Base-by-base conservation (phyloP, 2,797 vertebrate species). In the Vireo griseus region DNA sequence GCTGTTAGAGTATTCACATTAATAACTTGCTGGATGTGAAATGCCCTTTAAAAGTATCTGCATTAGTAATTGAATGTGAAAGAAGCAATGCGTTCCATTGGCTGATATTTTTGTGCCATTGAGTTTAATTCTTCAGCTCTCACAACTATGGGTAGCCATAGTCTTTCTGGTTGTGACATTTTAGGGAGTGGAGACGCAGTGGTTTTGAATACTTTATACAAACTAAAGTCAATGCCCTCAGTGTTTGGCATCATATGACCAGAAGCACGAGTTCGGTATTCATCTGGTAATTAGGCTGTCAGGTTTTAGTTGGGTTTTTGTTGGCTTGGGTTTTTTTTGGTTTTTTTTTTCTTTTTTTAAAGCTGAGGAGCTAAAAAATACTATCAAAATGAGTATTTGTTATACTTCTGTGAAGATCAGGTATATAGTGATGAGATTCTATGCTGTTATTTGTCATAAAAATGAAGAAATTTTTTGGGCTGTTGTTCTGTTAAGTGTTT, bases 241-340 rank as follows among this genome's bases (percentile, higher is more conserved):
- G 35, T 63, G 55, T 79, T 88, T 82, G 45, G 25, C 61, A 45
- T 95, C 94, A 85, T 92, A 65, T 95, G 94, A 97, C 44, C 83
- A 35, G 71, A 57, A 87, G 45, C 92, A 87, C 39, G 92, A 94
- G 86, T 89, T 91, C 3, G 3, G 14, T 89, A 37, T 61, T 87
- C 84, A 74, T 86, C 11, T 2, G 4, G 50, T 77, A 37, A 61
- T n/a, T 63, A 39, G 20, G 16, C 33, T 79, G 47, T n/a, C 11
- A 21, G 15, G 9, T 80, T 85, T 73, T 37, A 20, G 31, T 8
- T 48, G 10, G 0, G 6, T 50, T 58, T 39, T 42, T 57, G 5
- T 28, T 48, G 11, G 3, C 16, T n/a, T 22, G 0, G n/a, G n/a
- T n/a, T 5, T 40, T 18, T 24, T 4, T 26, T 40, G 40, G 14